Percentiles rank a stretch among this genome's conserved stretches.
These are phyloP conservation scores for Paraplagusia blochii DNA, from an alignment of 2,113 vertebrate species.

Conservation along the genomic window DNA sequence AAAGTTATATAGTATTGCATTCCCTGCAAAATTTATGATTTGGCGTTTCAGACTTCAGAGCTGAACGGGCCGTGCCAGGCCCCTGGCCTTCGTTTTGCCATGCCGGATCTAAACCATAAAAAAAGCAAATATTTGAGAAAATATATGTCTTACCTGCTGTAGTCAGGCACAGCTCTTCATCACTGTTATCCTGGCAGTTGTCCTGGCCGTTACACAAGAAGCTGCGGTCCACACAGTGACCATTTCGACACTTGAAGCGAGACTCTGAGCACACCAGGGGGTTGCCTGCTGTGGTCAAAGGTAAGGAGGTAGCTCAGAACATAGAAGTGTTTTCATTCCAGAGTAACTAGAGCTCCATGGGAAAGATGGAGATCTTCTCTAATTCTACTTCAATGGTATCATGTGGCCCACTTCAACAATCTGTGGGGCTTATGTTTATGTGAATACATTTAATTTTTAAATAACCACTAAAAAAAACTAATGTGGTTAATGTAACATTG, in stretches of 20 bases:
- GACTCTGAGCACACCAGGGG: slow-evolving; percentile 90
- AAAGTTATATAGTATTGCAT: too few species aligned
- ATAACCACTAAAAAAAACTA: too few species aligned
- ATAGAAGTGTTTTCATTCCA: neutral
- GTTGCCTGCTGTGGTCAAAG: slow-evolving; percentile 80
- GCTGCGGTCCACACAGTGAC: slow-evolving; percentile 94
- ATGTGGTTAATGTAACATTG: too few species aligned
- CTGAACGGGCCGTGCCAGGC: too few species aligned
- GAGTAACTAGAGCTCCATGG: neutral
- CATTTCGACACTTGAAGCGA: slow-evolving; percentile 94
- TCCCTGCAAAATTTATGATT: too few species aligned
- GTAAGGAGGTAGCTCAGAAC: neutral
- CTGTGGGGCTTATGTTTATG: too few species aligned
- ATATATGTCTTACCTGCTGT: slow-evolving; percentile 81
- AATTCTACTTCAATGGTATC: neutral
- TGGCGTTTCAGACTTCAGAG: too few species aligned
- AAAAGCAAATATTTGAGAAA: neutral
- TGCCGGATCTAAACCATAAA: neutral
- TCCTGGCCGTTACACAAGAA: slow-evolving; percentile 94
- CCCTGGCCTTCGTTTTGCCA: too few species aligned
- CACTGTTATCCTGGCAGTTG: slow-evolving; percentile 96
- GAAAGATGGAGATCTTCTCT: neutral
- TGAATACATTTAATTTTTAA: too few species aligned
- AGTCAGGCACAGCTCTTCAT: slow-evolving; percentile 90
- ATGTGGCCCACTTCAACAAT: too few species aligned